A percentile compares a stretch with the other conserved stretches of the same genome.
Evolutionary conservation across 2,797 vertebrate genomes (phyloP).

Genomic region (Pyrocephalus nanus): DNA sequence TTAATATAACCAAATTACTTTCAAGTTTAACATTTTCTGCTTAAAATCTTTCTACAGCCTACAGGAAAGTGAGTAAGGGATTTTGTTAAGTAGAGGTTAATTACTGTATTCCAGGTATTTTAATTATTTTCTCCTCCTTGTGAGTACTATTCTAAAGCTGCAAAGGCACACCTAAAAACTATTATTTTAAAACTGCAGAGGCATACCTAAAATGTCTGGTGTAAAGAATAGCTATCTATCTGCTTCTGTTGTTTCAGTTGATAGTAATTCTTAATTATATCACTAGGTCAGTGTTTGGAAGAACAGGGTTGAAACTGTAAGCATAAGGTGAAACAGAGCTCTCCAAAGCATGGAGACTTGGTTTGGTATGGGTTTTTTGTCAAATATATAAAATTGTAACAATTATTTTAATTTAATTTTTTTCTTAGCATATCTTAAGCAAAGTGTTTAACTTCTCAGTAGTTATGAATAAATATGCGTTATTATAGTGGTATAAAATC

Average conservation of each 20-base stretch:
- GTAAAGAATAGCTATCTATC: neutral
- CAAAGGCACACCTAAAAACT: neutral
- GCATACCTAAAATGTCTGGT: neutral
- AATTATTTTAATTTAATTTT: neutral
- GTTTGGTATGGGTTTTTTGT: accelerated
- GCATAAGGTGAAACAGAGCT: neutral
- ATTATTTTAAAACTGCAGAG: neutral
- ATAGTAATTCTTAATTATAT: neutral
- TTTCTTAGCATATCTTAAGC: neutral
- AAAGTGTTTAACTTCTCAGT: neutral
- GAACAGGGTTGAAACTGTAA: neutral
- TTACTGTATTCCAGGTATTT: neutral
- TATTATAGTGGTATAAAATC: neutral
- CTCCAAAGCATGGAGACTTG: neutral
- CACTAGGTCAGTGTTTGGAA: neutral
- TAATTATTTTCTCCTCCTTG: neutral
- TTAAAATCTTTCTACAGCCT: neutral
- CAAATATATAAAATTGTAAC: neutral
- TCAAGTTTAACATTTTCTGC: neutral
- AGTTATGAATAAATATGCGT: neutral
- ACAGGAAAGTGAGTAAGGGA: neutral
- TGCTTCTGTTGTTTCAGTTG: neutral
- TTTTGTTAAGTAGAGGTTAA: neutral
- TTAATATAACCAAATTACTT: neutral
- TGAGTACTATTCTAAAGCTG: neutral